Percentiles rank a stretch among this genome's conserved stretches.
These are phyloP conservation scores for Brachionichthys hirsutus DNA, from an alignment of 2,113 vertebrate species.

Conservation along the genomic window DNA sequence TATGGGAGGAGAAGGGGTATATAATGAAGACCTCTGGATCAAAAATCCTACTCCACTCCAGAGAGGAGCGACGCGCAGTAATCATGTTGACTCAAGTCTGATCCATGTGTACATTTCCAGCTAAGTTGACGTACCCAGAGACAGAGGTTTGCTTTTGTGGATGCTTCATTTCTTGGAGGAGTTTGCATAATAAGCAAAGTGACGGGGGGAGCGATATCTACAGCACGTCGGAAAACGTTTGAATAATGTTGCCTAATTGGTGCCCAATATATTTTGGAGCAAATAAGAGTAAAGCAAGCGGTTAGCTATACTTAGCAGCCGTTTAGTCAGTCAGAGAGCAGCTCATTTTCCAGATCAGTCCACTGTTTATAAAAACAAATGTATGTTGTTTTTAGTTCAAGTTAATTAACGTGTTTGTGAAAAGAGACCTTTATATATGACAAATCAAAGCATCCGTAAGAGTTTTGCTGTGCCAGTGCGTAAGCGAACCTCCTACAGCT, in stretches of 20 bases:
- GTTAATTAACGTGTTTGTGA: background rate
- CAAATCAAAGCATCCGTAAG: background rate
- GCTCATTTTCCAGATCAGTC: conserved; percentile 1
- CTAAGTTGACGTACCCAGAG: conserved; percentile 29
- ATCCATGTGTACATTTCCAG: conserved; percentile 55
- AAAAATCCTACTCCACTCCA: conserved; percentile 42
- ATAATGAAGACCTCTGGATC: conserved; percentile 31
- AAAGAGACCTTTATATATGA: background rate
- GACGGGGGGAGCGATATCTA: conserved; percentile 47
- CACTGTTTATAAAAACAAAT: background rate
- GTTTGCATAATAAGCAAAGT: conserved; percentile 49
- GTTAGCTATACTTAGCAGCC: conserved; percentile 46
- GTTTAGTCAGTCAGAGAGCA: conserved; percentile 21
- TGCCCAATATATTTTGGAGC: conserved; percentile 52
- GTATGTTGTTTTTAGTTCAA: background rate
- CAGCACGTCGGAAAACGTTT: conserved; percentile 46
- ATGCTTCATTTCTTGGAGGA: conserved; percentile 47
- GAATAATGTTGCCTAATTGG: conserved; percentile 60
- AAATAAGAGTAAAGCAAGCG: conserved; percentile 52
- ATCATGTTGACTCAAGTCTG: conserved; percentile 70
- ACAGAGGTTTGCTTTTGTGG: conserved; percentile 38
- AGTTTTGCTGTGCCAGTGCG: background rate
- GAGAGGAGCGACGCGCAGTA: conserved; percentile 45
- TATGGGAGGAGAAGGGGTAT: background rate
- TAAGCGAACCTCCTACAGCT: background rate